Conservation (phyloP, 2,888 invertebrate genomes). For the Nomada fucata region DNA sequence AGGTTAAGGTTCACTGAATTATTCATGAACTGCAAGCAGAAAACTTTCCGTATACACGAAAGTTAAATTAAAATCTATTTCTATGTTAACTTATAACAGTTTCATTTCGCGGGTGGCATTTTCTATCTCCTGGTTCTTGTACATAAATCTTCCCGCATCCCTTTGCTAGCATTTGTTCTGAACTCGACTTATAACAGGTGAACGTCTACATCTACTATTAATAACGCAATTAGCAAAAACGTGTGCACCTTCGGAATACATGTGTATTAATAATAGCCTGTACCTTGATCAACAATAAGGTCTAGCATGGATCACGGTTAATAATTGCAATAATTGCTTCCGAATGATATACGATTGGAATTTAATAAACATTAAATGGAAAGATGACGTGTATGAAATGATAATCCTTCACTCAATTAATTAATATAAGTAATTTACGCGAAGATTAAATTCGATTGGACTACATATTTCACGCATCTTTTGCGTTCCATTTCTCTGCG, state of each 20-base stretch:
- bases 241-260: not conserved
- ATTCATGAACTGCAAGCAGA: slow-evolving; percentile 54
- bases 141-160: slow-evolving; percentile 20
- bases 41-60: slow-evolving; percentile 48
- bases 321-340: not conserved
- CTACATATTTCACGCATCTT: not conserved
- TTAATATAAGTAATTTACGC: no score
- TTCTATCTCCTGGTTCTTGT: not conserved
- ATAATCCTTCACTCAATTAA: no score
- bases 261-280: not conserved
- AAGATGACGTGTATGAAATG: not conserved
- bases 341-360: not conserved
- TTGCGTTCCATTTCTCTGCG: not conserved
- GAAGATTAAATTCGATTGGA: no score
- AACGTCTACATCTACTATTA: not conserved
- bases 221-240: slow-evolving; percentile 15
- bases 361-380: not conserved
- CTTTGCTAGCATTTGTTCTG: slow-evolving; percentile 31
- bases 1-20: slow-evolving; percentile 54
- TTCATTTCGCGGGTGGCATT: not conserved
- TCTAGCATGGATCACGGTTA: not conserved
- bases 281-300: not conserved
- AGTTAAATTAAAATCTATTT: slow-evolving; percentile 66
- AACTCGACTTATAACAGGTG: not conserved
- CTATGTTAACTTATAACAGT: slow-evolving; percentile 50